Evolutionary conservation across 1,140 invertebrate species (phyloP), one percentile per base, ranked within the genome.

Genomic region (Drosophila ercepeae): DNA sequence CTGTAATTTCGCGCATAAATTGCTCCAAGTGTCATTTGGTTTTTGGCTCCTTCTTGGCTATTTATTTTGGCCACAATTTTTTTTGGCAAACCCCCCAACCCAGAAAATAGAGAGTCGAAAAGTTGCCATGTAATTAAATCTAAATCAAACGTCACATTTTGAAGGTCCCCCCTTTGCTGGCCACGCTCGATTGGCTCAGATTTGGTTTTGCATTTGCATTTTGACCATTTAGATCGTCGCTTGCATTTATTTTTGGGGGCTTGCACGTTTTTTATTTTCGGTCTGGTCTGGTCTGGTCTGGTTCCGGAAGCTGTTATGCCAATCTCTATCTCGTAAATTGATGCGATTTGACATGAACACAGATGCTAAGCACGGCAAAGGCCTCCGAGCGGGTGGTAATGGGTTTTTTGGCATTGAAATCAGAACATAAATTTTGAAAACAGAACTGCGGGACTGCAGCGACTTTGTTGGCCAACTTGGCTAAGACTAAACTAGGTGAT

Each of bases 131-230:
- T 86, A 86, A 86, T 86, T 86, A 86, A 86, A 86, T 86, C 81
- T 86, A 86, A 86, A 86, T 86, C 77, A 88, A 86, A 86, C 81
- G 81, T 86, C 81, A 86, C 81, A 88, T 86, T 86, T 74, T 86
- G 81, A 86, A 86, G 82, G 81, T 84, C 79, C 46, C 51, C 46
- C 46, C 42, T 32, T 29, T 48, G 58, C 57, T 77, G 39, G 72
- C 72, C 73, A 78, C 81, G 82, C 81, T 86, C 81, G 81, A 86
- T 86, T 88, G 81, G 81, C 61, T 86, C 55, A 81, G 82, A 65
- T 68, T 53, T 65, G 60, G 60, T 23, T 68, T 65, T 74, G 51
- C 55, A 61, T 72, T 72, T 77, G 39, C 60, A 61, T 73, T 61
- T 69, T 69, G 49, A 34, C 46, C 63, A 50, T 65, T 65, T 50